Base-by-base conservation (phyloP, 2,888 invertebrate genomes). In the Galeopsomyia nigrocyanea region DNA sequence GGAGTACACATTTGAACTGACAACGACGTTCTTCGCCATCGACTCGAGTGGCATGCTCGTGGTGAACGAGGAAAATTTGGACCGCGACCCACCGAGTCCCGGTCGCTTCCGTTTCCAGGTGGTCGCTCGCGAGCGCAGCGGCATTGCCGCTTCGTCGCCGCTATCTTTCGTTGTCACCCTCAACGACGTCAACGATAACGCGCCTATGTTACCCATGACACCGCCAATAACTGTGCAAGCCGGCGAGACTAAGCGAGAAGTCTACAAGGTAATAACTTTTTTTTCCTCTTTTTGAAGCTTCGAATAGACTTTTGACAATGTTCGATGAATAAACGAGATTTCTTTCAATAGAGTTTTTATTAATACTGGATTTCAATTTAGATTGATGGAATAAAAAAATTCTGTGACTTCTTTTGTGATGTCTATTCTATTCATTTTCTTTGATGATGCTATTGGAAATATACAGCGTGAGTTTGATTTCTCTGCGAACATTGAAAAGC, bases 41-140 rank as follows among this genome's bases (percentile, higher is more conserved):
- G 92, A 94, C 79, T 88, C 90, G 74, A 90, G 92, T 63, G 94
- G 94, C 1, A 88, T 90, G 73, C 87, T 97, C 53, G 88, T 94
- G 16, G 96, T 96, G 0, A 94, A 93, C 81, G 93, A 95, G 81
- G 94, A 95, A 79, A 92, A 92, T 81, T 88, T 97, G 56, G 96
- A 96, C 83, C 89, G 96, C 47, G 96, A 96, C 87, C 93, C 94
- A 0, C 96, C 96, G 0, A 95, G 93, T 82, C 92, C 93, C 0
- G 94, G 94, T 26, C 92, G 92, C 82, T 95, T 94, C 82, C 92
- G 94, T 80, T 96, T 96, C 85, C 96, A 96, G 88, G 92, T 96
- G 62, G 95, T 96, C 6, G 96, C 95, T 0, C 88, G 96, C 3
- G 96, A 96, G 87, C 91, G 91, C 64, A 91, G 90, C 62, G 94